Conservation (phyloP, 2,797 vertebrate species). For the Pelochelys cantorii region DNA sequence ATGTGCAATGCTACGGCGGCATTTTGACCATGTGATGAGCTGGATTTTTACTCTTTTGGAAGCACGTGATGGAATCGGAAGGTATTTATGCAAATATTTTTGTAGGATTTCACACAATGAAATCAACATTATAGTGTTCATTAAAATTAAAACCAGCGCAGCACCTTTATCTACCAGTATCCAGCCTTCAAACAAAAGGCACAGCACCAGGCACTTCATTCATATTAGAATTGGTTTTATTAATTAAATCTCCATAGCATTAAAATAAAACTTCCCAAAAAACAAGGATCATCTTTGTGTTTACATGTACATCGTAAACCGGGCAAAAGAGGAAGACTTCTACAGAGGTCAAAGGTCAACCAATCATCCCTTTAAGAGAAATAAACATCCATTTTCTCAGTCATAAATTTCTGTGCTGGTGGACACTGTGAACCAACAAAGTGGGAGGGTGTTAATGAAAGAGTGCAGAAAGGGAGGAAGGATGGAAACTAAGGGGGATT, state of each 20-base stretch:
- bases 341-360: slow-evolving; percentile 86
- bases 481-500: not conserved
- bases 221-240: slow-evolving; percentile 55
- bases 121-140: not conserved
- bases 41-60: not conserved
- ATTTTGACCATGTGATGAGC: not conserved
- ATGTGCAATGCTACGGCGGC: no score
- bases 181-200: not conserved
- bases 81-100: not conserved
- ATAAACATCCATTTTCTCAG: slow-evolving; percentile 71
- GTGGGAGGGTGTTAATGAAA: slow-evolving; percentile 66
- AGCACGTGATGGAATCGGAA: not conserved
- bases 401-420: slow-evolving; percentile 67
- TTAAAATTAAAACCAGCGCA: not conserved
- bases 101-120: not conserved
- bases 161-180: accelerated
- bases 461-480: not conserved
- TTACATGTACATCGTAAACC: slow-evolving; percentile 47
- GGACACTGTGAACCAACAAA: accelerated
- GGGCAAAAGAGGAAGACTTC: slow-evolving; percentile 86
- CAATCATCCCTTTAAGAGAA: slow-evolving; percentile 85
- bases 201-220: not conserved
- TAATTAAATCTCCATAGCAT: slow-evolving; percentile 81
- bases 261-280: slow-evolving; percentile 80
- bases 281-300: slow-evolving; percentile 56